Conservation (phyloP, 2,888 invertebrate species). For the Alitta virens region DNA sequence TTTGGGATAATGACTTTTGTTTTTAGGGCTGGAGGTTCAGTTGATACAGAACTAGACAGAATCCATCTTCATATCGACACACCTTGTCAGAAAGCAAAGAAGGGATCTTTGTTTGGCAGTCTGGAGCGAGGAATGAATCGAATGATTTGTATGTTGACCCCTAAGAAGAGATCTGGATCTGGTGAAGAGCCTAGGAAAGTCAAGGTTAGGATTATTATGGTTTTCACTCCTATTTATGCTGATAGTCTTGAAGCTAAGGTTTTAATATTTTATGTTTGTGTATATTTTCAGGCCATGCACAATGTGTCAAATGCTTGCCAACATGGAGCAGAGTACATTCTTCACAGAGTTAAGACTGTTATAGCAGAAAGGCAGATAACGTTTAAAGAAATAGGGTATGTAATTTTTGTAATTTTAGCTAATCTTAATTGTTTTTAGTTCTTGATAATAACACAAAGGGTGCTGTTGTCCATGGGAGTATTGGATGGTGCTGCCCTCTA, state of each 20-base stretch:
- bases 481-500: no score
- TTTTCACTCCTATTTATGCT: no score
- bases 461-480: no score
- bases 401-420: slow-evolving; percentile 15
- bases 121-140: slow-evolving; percentile 70
- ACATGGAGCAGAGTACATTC: slow-evolving; percentile 66
- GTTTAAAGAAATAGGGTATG: slow-evolving; percentile 69
- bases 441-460: no score
- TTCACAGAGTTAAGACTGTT: slow-evolving; percentile 64
- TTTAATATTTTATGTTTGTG: neutral
- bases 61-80: slow-evolving; percentile 38
- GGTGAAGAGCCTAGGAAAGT: slow-evolving; percentile 54
- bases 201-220: slow-evolving; percentile 41
- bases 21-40: slow-evolving; percentile 44
- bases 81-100: slow-evolving; percentile 55
- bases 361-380: slow-evolving; percentile 66
- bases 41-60: slow-evolving; percentile 51
- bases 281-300: slow-evolving; percentile 61
- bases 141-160: slow-evolving; percentile 71
- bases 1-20: neutral
- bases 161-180: slow-evolving; percentile 59
- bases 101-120: slow-evolving; percentile 65
- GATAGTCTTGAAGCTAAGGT: no score
- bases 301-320: slow-evolving; percentile 73
- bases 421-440: neutral